Evolutionary conservation across 2,888 invertebrate genomes (phyloP).

Genomic region (Sinelater perroti): DNA sequence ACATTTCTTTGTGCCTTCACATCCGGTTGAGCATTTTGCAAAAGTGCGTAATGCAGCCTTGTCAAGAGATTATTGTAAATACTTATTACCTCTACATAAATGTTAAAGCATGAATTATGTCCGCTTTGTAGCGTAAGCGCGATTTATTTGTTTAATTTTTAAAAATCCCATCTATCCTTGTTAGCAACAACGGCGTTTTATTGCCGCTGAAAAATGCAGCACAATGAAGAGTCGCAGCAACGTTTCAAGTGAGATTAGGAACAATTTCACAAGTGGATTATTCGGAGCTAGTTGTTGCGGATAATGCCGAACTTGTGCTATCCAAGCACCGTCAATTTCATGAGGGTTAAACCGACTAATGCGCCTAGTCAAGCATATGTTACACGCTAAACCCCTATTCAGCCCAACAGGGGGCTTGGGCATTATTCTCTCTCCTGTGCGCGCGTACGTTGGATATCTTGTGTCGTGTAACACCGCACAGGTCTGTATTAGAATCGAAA

Average conservation of each 20-base stretch:
- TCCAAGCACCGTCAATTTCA: conserved; percentile 22
- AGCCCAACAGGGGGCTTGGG: conserved; percentile 39
- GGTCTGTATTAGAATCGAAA: background rate
- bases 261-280: conserved; percentile 25
- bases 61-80: conserved; percentile 2
- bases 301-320: conserved; percentile 26
- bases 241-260: no score
- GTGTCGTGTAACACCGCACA: conserved; percentile 1
- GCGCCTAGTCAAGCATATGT: conserved; percentile 44
- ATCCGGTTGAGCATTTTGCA: no score
- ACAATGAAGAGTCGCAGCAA: no score
- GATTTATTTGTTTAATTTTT: no score
- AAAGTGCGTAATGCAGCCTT: conserved; percentile 13
- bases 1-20: no score
- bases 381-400: conserved; percentile 38
- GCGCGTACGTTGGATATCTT: conserved; percentile 19
- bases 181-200: no score
- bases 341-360: conserved; percentile 35
- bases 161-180: no score
- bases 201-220: no score
- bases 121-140: background rate
- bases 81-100: no score
- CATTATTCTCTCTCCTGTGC: conserved; percentile 39
- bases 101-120: conserved; percentile 8
- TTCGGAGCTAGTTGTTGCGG: conserved; percentile 24